Percentiles rank a stretch among this genome's conserved stretches.
These are phyloP conservation scores for Myzus persicae DNA, from an alignment of 1,140 invertebrate genomes.

Conservation along the genomic window DNA sequence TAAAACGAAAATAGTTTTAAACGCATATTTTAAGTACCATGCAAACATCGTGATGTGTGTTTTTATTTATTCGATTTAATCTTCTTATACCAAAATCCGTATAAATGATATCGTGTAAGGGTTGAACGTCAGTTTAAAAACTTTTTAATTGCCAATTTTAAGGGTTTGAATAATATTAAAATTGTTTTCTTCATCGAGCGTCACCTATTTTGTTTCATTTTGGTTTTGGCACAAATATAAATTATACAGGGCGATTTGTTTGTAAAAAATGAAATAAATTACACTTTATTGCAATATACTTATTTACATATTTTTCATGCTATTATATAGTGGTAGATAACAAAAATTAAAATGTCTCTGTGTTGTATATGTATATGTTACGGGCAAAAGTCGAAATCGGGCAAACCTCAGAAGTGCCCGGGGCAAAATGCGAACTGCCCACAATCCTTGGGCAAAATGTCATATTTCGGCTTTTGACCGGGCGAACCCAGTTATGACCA, in stretches of 20 bases:
- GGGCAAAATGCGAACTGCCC: too few relatives aligned
- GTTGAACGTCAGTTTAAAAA: background rate
- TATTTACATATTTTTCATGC: background rate
- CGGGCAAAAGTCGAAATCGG: too few relatives aligned
- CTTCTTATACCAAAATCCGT: background rate
- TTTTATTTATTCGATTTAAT: constrained; percentile 21
- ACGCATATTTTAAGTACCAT: background rate
- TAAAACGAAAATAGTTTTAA: constrained; percentile 14
- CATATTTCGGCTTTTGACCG: too few relatives aligned
- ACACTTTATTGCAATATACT: background rate
- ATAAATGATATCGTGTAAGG: background rate
- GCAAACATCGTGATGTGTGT: background rate
- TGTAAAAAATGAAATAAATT: background rate
- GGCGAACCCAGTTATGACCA: too few relatives aligned
- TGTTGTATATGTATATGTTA: too few relatives aligned
- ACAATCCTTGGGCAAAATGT: too few relatives aligned
- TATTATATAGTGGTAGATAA: background rate
- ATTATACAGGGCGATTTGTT: background rate
- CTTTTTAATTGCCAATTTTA: background rate
- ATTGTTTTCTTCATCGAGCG: background rate
- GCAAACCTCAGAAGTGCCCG: too few relatives aligned
- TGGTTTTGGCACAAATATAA: background rate
- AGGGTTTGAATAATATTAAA: background rate
- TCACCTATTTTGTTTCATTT: background rate
- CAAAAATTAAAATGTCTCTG: too few relatives aligned